Evolutionary conservation across 2,113 vertebrate species (phyloP).

Genomic region (Tautogolabrus adspersus): DNA sequence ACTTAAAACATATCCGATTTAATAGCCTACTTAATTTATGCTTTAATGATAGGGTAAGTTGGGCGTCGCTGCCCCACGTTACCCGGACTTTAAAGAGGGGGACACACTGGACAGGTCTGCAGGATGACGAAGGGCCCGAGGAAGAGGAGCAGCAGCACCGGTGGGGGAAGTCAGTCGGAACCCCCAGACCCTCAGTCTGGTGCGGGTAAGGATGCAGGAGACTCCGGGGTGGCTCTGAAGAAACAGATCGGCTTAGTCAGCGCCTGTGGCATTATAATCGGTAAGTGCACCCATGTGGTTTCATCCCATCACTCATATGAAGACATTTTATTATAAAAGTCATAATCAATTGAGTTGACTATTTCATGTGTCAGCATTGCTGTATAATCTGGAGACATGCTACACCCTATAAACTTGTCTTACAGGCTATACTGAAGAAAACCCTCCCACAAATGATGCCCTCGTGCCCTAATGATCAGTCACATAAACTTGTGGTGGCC

Average conservation of each 20-base stretch:
- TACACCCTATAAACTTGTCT: not conserved
- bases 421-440: too few species aligned
- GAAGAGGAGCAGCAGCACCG: constrained; percentile 43
- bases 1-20: not conserved
- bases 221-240: constrained; percentile 85
- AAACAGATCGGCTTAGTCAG: constrained; percentile 89
- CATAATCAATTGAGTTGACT: not conserved
- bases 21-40: not conserved
- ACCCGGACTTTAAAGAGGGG: not conserved
- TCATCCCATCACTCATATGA: not conserved
- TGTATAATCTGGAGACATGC: too few species aligned
- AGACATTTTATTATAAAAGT: not conserved
- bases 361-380: not conserved
- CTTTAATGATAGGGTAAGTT: not conserved
- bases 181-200: not conserved
- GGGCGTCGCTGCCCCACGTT: not conserved
- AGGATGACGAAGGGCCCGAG: constrained; percentile 72
- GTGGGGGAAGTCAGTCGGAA: not conserved
- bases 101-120: not conserved
- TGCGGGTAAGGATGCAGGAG: not conserved
- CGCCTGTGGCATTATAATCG: constrained; percentile 88
- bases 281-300: constrained; percentile 72
- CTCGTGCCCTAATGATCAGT: too few species aligned
- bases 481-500: too few species aligned
- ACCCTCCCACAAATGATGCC: too few species aligned